Evolutionary conservation across 2,797 vertebrate species (phyloP), one percentile per base, ranked within the genome.

Genomic region (Aphelocoma californica): DNA sequence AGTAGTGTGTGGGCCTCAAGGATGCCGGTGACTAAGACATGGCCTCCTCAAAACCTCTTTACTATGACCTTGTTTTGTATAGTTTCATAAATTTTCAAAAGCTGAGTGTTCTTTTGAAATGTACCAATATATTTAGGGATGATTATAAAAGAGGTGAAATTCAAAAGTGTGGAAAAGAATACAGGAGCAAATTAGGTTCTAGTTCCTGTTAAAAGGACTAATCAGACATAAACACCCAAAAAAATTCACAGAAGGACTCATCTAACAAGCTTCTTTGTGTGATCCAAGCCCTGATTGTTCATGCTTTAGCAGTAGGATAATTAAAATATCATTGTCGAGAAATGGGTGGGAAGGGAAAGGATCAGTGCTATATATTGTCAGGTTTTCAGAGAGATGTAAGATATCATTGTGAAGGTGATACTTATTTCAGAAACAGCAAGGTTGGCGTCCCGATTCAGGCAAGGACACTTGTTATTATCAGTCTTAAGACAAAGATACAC

Each of bases 391-490:
- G 34, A 34, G 4, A 25, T 74, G 7, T 48, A 57, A 86, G 12
- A 54, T 70, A 65, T 58, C 32, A 50, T 61, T 32, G 60, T 50
- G 12, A 71, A 87, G 60, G 14, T 16, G 17, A 28, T 56, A 44
- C 13, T 31, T 34, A 34, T 36, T 71, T 60, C 25, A 71, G 32
- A 32, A 66, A 70, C 7, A 84, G 7, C 4, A 66, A 25, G 7
- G 0, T 7, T 77, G 5, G 26, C 74, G 38, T 66, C 57, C 54
- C 56, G 48, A 79, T 40, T 89, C 44, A 77, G 21, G 7, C 18
- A 87, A 78, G 13, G 7, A 42, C 9, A 20, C 2, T 51, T 0
- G 0, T 10, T 77, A 65, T 73, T 81, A 70, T 8, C 0, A 1
- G 8, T 10, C 20, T 60, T 93, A 51, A 77, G 10, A 79, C 26